phyloP scores from a whole-genome alignment of 2,888 invertebrate species.

The Thecophora atra region DNA sequence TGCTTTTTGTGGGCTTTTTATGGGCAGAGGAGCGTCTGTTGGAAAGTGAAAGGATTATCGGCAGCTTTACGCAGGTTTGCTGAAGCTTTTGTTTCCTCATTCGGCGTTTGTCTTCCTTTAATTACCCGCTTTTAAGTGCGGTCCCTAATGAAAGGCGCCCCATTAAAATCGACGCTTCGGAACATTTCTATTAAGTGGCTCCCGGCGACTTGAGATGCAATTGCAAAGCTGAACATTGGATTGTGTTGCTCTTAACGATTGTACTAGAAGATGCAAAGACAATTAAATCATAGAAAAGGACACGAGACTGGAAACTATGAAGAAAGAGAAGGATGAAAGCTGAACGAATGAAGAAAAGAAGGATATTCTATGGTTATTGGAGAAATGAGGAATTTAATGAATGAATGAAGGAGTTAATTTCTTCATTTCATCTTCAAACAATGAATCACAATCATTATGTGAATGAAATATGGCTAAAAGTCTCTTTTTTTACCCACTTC shows the following conservation, averaged over 20 bases:
- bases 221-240: neutral
- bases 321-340: neutral
- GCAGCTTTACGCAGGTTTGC: slow-evolving; percentile 3
- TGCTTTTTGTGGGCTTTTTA: slow-evolving; percentile 8
- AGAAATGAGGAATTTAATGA: neutral
- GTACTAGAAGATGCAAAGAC: neutral
- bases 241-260: neutral
- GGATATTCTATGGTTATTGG: too few species aligned
- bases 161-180: slow-evolving; percentile 14
- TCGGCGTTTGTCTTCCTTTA: neutral
- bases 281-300: neutral
- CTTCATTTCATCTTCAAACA: neutral
- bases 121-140: slow-evolving; percentile 4
- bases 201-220: slow-evolving; percentile 3
- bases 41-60: slow-evolving; percentile 27
- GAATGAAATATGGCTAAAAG: slow-evolving; percentile 9
- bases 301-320: neutral
- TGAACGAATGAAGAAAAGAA: neutral
- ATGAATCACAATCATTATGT: slow-evolving; percentile 6
- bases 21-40: slow-evolving; percentile 10
- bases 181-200: slow-evolving; percentile 21
- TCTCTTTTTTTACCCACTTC: neutral
- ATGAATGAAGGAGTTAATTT: neutral
- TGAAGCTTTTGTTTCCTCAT: neutral
- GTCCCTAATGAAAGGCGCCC: slow-evolving; percentile 8